Evolutionary conservation across 35 echinoderm and acorn worm genomes (phyloP).

Genomic region (Diadema setosum): DNA sequence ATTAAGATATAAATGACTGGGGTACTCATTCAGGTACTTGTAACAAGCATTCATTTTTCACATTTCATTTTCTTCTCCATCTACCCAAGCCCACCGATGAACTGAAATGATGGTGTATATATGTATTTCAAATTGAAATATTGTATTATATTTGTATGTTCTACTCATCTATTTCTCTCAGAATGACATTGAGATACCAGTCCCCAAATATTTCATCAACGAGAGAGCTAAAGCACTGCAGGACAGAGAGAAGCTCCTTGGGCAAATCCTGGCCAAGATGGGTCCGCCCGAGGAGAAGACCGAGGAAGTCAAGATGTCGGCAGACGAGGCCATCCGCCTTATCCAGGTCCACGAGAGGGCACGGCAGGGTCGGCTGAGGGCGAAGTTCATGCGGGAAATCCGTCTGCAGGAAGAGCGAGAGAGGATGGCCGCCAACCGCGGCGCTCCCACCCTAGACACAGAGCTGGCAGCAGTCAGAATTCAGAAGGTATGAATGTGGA

Average conservation of each 20-base stretch:
- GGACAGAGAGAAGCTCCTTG: slow-evolving; percentile 94
- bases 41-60: too few species aligned
- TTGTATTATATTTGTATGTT: too few species aligned
- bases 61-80: too few species aligned
- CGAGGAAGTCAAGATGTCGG: slow-evolving; percentile 88
- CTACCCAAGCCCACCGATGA: too few species aligned
- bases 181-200: slow-evolving; percentile 94
- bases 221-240: slow-evolving; percentile 87
- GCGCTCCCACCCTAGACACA: slow-evolving; percentile 89
- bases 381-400: slow-evolving; percentile 99
- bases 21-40: too few species aligned
- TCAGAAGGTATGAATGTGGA: slow-evolving; percentile 79
- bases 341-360: slow-evolving; percentile 98
- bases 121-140: too few species aligned
- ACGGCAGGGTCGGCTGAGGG: slow-evolving; percentile 87
- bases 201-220: slow-evolving; percentile 97
- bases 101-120: too few species aligned
- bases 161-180: not conserved
- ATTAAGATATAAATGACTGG: too few species aligned
- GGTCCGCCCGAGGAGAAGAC: slow-evolving; percentile 91
- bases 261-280: slow-evolving; percentile 99
- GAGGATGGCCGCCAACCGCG: slow-evolving; percentile 88
- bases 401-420: slow-evolving; percentile 94
- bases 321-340: slow-evolving; percentile 80
- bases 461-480: slow-evolving; percentile 89